Evolutionary conservation across 2,797 vertebrate genomes (phyloP).

Genomic region (Zalophus californianus): DNA sequence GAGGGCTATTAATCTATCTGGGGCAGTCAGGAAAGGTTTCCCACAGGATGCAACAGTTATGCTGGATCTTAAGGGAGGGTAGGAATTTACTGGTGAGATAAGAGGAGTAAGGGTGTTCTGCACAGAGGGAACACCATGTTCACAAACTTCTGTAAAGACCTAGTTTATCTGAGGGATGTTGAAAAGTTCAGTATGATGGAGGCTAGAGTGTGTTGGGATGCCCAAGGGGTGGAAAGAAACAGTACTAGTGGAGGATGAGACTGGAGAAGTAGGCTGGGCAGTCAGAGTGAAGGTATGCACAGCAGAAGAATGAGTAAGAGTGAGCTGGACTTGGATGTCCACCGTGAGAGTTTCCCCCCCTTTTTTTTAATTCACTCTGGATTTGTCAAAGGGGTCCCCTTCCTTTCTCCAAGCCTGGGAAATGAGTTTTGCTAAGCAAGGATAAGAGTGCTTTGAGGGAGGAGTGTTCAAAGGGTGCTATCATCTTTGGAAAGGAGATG

Average conservation of each 20-base stretch:
- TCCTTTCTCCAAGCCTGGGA: background rate
- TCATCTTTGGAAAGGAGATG: conserved; percentile 30
- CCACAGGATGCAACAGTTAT: conserved; percentile 4
- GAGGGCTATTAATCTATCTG: conserved; percentile 24
- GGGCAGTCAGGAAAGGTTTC: conserved; percentile 10
- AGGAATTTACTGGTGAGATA: conserved; percentile 55
- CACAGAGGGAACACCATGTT: background rate
- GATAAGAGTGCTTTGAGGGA: background rate
- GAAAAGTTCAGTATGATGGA: conserved; percentile 51
- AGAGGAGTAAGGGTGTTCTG: conserved; percentile 27
- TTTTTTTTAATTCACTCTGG: background rate
- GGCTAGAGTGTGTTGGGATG: background rate
- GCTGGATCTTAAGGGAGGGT: conserved; percentile 40
- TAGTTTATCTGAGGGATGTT: conserved; percentile 68
- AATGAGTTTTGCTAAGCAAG: conserved; percentile 9
- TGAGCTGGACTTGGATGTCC: background rate
- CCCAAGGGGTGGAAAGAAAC: background rate
- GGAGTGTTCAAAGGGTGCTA: background rate
- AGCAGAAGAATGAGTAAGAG: conserved; percentile 22
- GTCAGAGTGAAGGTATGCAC: background rate
- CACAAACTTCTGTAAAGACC: conserved; percentile 23
- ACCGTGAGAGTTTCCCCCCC: background rate
- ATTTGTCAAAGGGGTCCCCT: background rate
- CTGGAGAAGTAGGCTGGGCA: background rate
- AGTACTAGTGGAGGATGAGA: background rate